Evolutionary conservation across 2,888 invertebrate species (phyloP), one percentile per base, ranked within the genome.

Genomic region (Lasioglossum lativentre): DNA sequence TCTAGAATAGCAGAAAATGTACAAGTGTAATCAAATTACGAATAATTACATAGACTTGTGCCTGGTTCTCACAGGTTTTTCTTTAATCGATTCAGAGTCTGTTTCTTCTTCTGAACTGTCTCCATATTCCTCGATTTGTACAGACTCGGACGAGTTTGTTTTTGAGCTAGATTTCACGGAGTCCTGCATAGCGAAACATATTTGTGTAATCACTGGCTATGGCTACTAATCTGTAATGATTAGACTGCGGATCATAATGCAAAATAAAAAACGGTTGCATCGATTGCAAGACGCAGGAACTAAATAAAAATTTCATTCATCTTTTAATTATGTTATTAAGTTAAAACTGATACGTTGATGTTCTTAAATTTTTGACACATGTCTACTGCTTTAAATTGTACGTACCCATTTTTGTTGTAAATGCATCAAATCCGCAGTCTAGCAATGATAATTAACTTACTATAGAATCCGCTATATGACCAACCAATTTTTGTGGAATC

Each of bases 61-160:
- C 88, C 93, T 93, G 81, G 90, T 87, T 93, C 94, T 94, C 93
- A 94, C 94, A 91, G 93, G 87, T 91, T 92, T 93, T 66, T 92
- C 92, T 79, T 88, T 87, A 73, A 86, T 88, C 2, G 94, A 94
- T 78, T 93, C 93, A 2, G 94, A 93, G 84, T 93, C 94, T 16
- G 93, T 91, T 75, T 94, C 94, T 75, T 94, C 94, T 27, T 94
- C 94, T 1, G 94, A 92, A 63, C 92, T 94, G 5, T 93, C 90
- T 34, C 90, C 92, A 82, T 93, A 95, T 66, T 95, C 95, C 74
- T 95, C 95, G 4, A 95, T 91, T 78, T 94, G 93, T 3, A 95
- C 92, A 16, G 95, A 95, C 73, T 95, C 95, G 3, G 93, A 92
- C 38, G 95, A 95, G 88, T 95, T 93, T 16, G 92, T 92, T n/a